Conservation (phyloP, 2,797 vertebrate species). For the Orestias chungarensis region DNA sequence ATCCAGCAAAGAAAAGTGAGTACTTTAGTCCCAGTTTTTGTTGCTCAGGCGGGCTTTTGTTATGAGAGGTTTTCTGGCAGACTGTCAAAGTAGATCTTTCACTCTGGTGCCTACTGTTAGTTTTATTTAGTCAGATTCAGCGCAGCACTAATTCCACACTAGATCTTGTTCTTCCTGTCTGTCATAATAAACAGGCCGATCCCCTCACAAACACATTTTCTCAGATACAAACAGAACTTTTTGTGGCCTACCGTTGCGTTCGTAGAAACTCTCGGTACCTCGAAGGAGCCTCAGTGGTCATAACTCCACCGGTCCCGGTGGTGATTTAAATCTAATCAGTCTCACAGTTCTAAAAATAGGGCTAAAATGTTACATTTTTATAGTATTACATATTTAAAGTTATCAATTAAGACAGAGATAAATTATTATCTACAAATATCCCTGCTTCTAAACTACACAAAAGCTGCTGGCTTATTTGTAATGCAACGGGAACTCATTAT, state of each 20-base stretch:
- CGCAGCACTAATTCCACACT: conserved; percentile 49
- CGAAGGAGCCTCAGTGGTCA: not conserved
- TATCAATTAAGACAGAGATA: not conserved
- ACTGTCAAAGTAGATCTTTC: conserved; percentile 41
- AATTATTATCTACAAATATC: not conserved
- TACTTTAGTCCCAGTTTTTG: conserved; percentile 49
- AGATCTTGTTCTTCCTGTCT: conserved; percentile 53
- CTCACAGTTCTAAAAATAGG: not conserved
- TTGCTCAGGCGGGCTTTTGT: conserved; percentile 31
- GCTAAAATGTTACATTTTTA: not conserved
- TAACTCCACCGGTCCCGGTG: not conserved
- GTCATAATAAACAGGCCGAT: conserved; percentile 38
- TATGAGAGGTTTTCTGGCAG: conserved; percentile 45
- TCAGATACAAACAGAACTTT: conserved; percentile 22
- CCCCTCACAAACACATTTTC: conserved; percentile 25
- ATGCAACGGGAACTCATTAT: not conserved
- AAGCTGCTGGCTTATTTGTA: too few species aligned
- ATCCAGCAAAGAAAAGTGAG: conserved; percentile 97
- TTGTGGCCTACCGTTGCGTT: conserved; percentile 43
- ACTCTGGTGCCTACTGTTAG: conserved; percentile 55
- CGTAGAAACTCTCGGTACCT: not conserved
- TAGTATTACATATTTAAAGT: not conserved
- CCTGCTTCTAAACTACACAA: too few species aligned
- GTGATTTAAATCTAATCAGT: not conserved
- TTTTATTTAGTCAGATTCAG: conserved; percentile 53